Conservation (phyloP, 2,888 invertebrate species). For the Agrotis clavis region DNA sequence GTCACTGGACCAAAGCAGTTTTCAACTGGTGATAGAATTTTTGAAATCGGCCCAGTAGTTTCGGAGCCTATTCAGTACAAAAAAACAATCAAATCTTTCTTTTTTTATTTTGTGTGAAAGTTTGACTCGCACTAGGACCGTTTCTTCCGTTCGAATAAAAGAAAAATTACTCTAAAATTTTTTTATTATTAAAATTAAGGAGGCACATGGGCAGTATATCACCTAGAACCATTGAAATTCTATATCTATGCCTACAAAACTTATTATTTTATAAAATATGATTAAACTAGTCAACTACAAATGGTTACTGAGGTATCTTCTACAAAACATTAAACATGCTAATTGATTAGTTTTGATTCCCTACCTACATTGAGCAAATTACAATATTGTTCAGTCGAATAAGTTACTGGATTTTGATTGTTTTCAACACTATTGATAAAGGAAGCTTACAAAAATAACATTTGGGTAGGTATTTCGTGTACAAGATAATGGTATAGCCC, state of each 20-base stretch:
- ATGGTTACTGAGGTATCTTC: conserved; percentile 22
- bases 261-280: conserved; percentile 17
- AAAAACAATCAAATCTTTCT: no score
- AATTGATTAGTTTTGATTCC: conserved; percentile 45
- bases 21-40: no score
- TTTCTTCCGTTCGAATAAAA: no score
- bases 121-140: no score
- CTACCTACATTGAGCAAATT: conserved; percentile 67
- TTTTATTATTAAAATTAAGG: conserved; percentile 58
- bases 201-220: conserved; percentile 66
- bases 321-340: conserved; percentile 52
- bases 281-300: conserved; percentile 31
- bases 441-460: conserved; percentile 44
- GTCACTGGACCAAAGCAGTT: no score
- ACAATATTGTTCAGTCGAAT: conserved; percentile 60
- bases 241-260: conserved; percentile 35
- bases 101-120: no score
- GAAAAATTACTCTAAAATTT: conserved; percentile 38
- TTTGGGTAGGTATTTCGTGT: conserved; percentile 6
- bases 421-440: conserved; percentile 21
- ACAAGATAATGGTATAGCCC: conserved; percentile 8
- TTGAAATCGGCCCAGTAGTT: no score
- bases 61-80: no score
- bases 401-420: conserved; percentile 30
- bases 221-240: conserved; percentile 41